Percentiles rank a stretch among this genome's conserved stretches.
phyloP scores from a whole-genome alignment of 2,888 invertebrate genomes.

The Unio delphinus region DNA sequence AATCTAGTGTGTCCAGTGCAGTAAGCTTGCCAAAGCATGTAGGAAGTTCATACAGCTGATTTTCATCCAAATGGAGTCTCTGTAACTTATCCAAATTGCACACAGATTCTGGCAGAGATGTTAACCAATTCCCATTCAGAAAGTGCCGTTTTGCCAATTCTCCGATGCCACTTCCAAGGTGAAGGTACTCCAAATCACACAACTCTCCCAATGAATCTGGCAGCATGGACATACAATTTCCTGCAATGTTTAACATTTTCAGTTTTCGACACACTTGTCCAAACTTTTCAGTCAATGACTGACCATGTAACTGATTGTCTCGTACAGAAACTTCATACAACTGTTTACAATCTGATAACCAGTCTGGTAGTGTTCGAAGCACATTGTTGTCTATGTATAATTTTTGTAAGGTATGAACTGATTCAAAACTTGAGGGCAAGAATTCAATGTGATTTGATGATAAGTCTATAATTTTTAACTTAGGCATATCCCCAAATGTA shows the following conservation, averaged over 20 bases:
- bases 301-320: constrained; percentile 48
- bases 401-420: constrained; percentile 40
- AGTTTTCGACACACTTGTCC: constrained; percentile 37
- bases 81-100: constrained; percentile 44
- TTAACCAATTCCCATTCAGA: constrained; percentile 66
- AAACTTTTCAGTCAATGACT: constrained; percentile 41
- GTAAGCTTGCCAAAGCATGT: constrained; percentile 56
- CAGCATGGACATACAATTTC: constrained; percentile 55
- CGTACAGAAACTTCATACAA: constrained; percentile 45
- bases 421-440: constrained; percentile 41
- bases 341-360: constrained; percentile 42
- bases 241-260: constrained; percentile 50
- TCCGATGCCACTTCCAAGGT: constrained; percentile 59
- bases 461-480: constrained; percentile 48
- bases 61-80: constrained; percentile 59
- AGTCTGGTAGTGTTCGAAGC: constrained; percentile 44
- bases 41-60: constrained; percentile 56
- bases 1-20: constrained; percentile 54
- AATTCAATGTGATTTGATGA: constrained; percentile 48
- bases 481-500: constrained; percentile 41
- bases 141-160: constrained; percentile 60
- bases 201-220: constrained; percentile 57
- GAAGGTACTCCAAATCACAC: constrained; percentile 45
- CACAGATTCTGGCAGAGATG: constrained; percentile 51
- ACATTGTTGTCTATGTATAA: constrained; percentile 47